Evolutionary conservation across 2,888 invertebrate genomes (phyloP).

Genomic region (Lingula anatina): DNA sequence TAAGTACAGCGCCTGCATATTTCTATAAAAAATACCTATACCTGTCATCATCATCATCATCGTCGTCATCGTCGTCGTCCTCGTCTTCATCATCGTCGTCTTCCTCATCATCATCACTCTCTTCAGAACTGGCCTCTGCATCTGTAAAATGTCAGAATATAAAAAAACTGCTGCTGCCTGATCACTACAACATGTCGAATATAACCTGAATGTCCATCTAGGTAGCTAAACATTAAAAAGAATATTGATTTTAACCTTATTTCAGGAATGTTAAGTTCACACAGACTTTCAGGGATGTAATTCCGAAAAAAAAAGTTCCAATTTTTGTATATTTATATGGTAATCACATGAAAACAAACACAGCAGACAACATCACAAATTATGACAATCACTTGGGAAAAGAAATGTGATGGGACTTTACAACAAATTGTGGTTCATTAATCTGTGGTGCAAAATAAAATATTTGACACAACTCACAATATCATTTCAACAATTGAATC

Average conservation of each 20-base stretch:
- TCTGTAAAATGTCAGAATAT: slow-evolving; percentile 5
- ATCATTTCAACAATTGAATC: not conserved
- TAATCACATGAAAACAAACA: no score
- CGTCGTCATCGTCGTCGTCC: slow-evolving; percentile 6
- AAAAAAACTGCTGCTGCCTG: not conserved
- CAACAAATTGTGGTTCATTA: no score
- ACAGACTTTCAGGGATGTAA: no score
- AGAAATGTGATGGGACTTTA: no score
- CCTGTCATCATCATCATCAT: slow-evolving; percentile 9
- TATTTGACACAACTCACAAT: not conserved
- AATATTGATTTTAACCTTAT: no score
- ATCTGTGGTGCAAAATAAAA: not conserved
- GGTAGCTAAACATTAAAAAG: no score
- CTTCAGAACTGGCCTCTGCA: slow-evolving; percentile 12
- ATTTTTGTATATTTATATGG: no score
- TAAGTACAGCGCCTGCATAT: slow-evolving; percentile 20
- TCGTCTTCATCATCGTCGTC: slow-evolving; percentile 8
- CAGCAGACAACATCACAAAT: no score
- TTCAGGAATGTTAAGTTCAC: no score
- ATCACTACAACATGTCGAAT: not conserved
- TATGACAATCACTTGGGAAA: no score
- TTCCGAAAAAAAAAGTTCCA: no score
- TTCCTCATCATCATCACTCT: not conserved
- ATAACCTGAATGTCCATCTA: no score
- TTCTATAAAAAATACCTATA: slow-evolving; percentile 14